These are phyloP conservation scores for Pterostichus niger DNA, from an alignment of 2,888 invertebrate species.

Conservation along the genomic window DNA sequence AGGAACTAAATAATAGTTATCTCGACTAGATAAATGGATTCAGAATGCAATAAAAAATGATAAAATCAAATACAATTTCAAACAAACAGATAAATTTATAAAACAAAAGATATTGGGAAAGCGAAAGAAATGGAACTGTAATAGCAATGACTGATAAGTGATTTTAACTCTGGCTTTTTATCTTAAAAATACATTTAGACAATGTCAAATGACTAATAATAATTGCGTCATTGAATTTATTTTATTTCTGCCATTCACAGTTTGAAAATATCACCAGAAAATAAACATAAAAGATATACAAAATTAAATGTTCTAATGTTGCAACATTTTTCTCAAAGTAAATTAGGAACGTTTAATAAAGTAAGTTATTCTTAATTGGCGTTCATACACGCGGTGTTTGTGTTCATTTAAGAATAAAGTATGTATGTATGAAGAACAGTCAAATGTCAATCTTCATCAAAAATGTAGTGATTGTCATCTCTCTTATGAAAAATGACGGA, in stretches of 20 bases:
- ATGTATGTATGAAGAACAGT: not conserved
- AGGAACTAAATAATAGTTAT: constrained; percentile 40
- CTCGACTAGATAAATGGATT: constrained; percentile 22
- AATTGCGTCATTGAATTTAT: too few relatives aligned
- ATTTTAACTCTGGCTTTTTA: constrained; percentile 18
- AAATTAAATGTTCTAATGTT: too few relatives aligned
- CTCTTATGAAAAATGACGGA: constrained; percentile 12
- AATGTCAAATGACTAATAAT: not conserved
- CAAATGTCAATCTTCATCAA: constrained; percentile 34
- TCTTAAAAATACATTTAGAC: not conserved
- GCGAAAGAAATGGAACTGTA: constrained; percentile 21
- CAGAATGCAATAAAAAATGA: constrained; percentile 39
- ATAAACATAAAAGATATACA: too few relatives aligned
- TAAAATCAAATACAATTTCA: constrained; percentile 52
- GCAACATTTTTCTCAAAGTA: too few relatives aligned
- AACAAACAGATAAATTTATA: constrained; percentile 35
- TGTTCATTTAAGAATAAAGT: too few relatives aligned
- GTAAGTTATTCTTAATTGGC: too few relatives aligned
- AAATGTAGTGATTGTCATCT: not conserved
- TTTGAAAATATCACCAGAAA: too few relatives aligned
- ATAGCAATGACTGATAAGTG: constrained; percentile 40
- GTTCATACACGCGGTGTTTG: too few relatives aligned
- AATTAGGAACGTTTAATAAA: too few relatives aligned
- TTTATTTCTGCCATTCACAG: too few relatives aligned
- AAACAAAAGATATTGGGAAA: constrained; percentile 45